These are phyloP conservation scores for Zonotrichia albicollis DNA, from an alignment of 2,797 vertebrate species.

Conservation along the genomic window DNA sequence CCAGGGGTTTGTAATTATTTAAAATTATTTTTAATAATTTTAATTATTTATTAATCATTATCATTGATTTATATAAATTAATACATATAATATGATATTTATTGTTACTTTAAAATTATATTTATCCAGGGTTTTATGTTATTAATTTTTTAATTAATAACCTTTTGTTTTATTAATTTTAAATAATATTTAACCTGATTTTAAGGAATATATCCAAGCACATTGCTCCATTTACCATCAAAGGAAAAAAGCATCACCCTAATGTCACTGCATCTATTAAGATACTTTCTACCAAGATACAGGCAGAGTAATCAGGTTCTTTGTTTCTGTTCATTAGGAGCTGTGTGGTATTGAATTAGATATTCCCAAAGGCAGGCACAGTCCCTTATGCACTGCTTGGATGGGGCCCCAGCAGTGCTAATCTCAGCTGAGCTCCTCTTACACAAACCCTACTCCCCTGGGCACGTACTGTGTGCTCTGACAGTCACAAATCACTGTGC, in stretches of 20 bases:
- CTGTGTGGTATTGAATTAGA: background rate
- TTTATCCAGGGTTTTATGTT: no score
- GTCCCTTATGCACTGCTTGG: background rate
- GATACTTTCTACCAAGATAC: background rate
- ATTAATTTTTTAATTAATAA: no score
- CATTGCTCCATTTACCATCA: background rate
- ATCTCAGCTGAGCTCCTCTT: background rate
- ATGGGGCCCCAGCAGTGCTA: background rate
- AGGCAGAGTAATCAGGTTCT: background rate
- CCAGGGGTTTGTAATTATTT: no score
- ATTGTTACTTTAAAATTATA: no score
- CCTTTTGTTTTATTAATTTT: no score
- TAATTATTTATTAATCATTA: no score
- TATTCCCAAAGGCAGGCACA: background rate
- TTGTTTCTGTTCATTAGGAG: background rate
- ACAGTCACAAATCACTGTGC: conserved; percentile 7
- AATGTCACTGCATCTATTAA: background rate
- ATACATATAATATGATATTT: no score
- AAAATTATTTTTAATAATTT: no score
- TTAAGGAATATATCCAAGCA: background rate
- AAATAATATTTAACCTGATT: background rate
- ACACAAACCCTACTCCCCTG: background rate
- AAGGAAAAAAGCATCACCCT: background rate
- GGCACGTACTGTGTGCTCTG: rapidly evolving
- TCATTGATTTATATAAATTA: no score